Evolutionary conservation across 2,888 invertebrate species (phyloP).

Genomic region (Rhagonycha lutea): DNA sequence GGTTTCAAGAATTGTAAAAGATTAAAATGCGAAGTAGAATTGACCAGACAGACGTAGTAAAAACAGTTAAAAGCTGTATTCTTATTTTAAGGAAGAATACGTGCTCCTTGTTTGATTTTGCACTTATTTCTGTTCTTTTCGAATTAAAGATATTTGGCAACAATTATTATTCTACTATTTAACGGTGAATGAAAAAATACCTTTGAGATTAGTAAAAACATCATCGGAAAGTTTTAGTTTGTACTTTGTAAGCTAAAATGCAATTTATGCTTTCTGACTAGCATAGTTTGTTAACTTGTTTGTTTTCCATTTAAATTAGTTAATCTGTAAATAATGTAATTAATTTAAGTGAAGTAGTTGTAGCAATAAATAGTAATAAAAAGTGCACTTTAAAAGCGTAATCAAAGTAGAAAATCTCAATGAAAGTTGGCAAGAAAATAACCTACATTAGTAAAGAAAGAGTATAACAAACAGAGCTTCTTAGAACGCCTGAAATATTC

Average conservation of each 20-base stretch:
- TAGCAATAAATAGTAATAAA: neutral
- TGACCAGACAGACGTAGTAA: neutral
- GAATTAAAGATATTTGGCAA: neutral
- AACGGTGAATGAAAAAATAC: neutral
- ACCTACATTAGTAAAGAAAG: constrained; percentile 43
- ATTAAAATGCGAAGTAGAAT: neutral
- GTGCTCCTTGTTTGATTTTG: neutral
- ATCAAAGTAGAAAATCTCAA: constrained; percentile 39
- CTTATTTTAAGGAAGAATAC: neutral
- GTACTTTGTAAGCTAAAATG: neutral
- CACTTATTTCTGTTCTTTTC: neutral
- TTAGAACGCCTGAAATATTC: constrained; percentile 43
- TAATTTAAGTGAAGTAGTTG: neutral
- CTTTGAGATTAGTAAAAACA: neutral
- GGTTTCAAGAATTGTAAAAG: neutral
- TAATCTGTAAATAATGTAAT: neutral
- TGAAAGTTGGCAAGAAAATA: constrained; percentile 42
- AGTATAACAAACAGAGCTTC: constrained; percentile 45
- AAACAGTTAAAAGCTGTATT: neutral
- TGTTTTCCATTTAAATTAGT: neutral
- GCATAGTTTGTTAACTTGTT: neutral
- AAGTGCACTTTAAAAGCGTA: constrained; percentile 23
- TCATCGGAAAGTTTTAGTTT: neutral
- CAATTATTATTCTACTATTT: neutral
- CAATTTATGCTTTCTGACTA: neutral